Percentiles rank a stretch among this genome's conserved stretches.
Conservation (phyloP, 1,140 invertebrate genomes). For the Drosophila serrata region DNA sequence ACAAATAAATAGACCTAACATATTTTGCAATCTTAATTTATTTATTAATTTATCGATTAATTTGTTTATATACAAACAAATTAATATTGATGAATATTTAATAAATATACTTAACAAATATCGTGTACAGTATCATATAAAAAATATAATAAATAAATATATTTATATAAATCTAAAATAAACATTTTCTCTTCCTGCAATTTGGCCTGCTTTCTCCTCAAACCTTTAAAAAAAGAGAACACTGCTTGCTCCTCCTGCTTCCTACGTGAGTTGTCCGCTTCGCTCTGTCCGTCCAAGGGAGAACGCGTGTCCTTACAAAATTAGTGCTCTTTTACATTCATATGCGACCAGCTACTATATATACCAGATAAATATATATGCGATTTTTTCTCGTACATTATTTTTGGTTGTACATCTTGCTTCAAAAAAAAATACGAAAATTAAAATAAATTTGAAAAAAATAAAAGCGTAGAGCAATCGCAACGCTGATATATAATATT, state of each 20-base stretch:
- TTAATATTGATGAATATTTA: too few relatives aligned
- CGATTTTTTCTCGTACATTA: conserved; percentile 68
- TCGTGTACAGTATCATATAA: too few relatives aligned
- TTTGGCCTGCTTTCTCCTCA: neutral
- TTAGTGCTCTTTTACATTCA: conserved; percentile 75
- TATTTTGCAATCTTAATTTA: neutral
- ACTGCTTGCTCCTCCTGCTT: conserved; percentile 13
- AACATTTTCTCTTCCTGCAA: conserved; percentile 1
- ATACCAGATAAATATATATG: conserved; percentile 50
- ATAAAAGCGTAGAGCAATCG: conserved; percentile 28
- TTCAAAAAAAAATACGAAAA: conserved; percentile 3
- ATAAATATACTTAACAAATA: too few relatives aligned
- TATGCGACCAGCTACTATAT: conserved; percentile 42
- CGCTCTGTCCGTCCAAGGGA: conserved; percentile 51
- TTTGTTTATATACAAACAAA: too few relatives aligned
- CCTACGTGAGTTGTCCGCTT: conserved; percentile 18
- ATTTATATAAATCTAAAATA: neutral
- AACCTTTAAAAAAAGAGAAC: neutral
- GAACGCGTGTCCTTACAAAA: conserved; percentile 78
- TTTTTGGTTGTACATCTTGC: conserved; percentile 56
- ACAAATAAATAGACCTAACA: neutral
- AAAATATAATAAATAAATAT: too few relatives aligned
- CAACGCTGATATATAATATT: conserved; percentile 38
- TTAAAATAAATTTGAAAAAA: conserved; percentile 14
- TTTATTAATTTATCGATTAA: too few relatives aligned